Percentiles rank a stretch among this genome's conserved stretches.
These are phyloP conservation scores for Callopanchax toddi DNA, from an alignment of 2,113 vertebrate genomes.

Conservation along the genomic window DNA sequence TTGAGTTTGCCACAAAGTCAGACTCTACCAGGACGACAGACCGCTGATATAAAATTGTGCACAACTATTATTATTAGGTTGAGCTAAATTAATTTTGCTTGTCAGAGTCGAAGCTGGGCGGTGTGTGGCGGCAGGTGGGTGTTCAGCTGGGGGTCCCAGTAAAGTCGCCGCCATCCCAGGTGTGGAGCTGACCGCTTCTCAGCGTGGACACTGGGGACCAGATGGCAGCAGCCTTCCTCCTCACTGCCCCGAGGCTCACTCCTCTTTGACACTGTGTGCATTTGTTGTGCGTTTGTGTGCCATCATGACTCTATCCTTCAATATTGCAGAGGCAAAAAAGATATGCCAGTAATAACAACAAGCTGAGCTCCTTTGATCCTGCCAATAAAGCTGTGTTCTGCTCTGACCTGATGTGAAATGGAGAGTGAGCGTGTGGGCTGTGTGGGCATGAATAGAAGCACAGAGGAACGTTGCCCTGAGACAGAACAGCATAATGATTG, in stretches of 20 bases:
- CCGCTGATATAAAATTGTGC: neutral
- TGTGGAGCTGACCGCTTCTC: constrained; percentile 64
- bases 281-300: constrained; percentile 26
- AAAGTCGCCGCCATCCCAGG: constrained; percentile 62
- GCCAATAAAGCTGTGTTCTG: constrained; percentile 23
- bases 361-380: constrained; percentile 29
- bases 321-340: constrained; percentile 18
- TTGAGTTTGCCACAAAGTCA: too few species aligned
- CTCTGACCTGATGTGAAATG: constrained; percentile 18
- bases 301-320: constrained; percentile 22
- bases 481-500: constrained; percentile 14
- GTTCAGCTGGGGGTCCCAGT: constrained; percentile 62
- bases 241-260: constrained; percentile 45
- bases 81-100: neutral
- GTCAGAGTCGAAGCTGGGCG: neutral
- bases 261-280: constrained; percentile 39
- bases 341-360: constrained; percentile 37
- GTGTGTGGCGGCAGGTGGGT: constrained; percentile 58
- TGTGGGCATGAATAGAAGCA: constrained; percentile 12
- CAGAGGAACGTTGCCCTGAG: neutral
- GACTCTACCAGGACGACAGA: too few species aligned
- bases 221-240: constrained; percentile 54
- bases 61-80: neutral
- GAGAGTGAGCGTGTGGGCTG: constrained; percentile 11
- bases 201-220: constrained; percentile 64